Conservation (phyloP, 2,888 invertebrate genomes). For the Andrena dorsata region DNA sequence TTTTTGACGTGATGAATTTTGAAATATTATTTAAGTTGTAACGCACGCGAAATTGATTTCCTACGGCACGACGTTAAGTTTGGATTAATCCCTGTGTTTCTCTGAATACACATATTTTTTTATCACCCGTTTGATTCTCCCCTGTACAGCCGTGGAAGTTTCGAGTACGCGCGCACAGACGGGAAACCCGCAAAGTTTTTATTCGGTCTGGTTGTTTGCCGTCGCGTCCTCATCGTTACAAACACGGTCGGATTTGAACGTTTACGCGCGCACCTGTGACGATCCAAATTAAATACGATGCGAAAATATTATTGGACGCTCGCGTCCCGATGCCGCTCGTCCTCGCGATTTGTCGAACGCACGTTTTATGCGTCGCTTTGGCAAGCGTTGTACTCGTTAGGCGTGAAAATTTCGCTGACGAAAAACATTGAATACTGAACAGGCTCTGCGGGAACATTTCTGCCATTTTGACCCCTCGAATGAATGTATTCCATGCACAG, state of each 20-base stretch:
- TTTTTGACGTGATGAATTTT: too few relatives aligned
- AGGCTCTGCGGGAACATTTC: background rate
- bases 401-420: background rate
- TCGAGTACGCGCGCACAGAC: background rate
- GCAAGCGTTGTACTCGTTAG: background rate
- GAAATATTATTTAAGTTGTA: too few relatives aligned
- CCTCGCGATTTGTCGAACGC: constrained; percentile 11
- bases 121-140: background rate
- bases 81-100: too few relatives aligned
- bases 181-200: background rate
- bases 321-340: background rate
- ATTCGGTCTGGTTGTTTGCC: background rate
- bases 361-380: background rate
- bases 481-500: background rate
- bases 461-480: background rate
- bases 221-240: constrained; percentile 3
- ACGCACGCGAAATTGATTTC: too few relatives aligned
- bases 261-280: constrained; percentile 25
- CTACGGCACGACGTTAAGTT: too few relatives aligned
- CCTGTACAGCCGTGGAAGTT: background rate
- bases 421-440: constrained; percentile 5
- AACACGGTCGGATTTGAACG: constrained; percentile 1
- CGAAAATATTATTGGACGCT: constrained; percentile 41
- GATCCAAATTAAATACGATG: constrained; percentile 45
- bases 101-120: background rate